phyloP scores from a whole-genome alignment of 2,797 vertebrate species.

The Eulemur albifrons region DNA sequence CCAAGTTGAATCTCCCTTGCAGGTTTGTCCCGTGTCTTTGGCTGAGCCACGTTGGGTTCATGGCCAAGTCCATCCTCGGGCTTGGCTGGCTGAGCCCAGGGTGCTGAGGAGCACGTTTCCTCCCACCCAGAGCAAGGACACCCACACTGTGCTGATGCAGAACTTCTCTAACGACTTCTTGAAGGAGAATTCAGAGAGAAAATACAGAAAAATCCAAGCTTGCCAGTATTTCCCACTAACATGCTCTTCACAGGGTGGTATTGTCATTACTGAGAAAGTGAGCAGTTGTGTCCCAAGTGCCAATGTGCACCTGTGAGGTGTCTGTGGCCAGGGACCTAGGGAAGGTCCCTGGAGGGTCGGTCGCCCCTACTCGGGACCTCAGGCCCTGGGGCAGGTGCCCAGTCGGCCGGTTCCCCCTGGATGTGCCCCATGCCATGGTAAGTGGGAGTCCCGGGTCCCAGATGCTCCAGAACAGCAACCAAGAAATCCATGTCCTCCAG shows the following conservation, averaged over 20 bases:
- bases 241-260: rapidly evolving
- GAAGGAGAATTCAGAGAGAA: not conserved
- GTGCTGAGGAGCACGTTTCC: not conserved
- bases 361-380: not conserved
- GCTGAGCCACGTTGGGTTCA: not conserved
- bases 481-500: not conserved
- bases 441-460: not conserved
- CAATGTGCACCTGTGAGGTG: rapidly evolving
- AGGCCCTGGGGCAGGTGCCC: not conserved
- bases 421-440: rapidly evolving
- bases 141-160: too few species aligned
- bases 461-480: rapidly evolving
- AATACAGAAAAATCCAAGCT: too few species aligned
- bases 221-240: rapidly evolving
- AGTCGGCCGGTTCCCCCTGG: rapidly evolving
- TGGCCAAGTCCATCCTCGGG: not conserved
- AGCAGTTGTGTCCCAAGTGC: rapidly evolving
- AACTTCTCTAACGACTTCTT: not conserved
- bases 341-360: too few species aligned
- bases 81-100: not conserved
- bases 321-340: not conserved
- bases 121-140: not conserved
- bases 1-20: rapidly evolving
- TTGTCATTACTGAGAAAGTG: rapidly evolving
- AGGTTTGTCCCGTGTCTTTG: not conserved